Percentiles rank a stretch among this genome's conserved stretches.
Evolutionary conservation across 2,113 vertebrate genomes (phyloP).

Genomic region (Alces alces): DNA sequence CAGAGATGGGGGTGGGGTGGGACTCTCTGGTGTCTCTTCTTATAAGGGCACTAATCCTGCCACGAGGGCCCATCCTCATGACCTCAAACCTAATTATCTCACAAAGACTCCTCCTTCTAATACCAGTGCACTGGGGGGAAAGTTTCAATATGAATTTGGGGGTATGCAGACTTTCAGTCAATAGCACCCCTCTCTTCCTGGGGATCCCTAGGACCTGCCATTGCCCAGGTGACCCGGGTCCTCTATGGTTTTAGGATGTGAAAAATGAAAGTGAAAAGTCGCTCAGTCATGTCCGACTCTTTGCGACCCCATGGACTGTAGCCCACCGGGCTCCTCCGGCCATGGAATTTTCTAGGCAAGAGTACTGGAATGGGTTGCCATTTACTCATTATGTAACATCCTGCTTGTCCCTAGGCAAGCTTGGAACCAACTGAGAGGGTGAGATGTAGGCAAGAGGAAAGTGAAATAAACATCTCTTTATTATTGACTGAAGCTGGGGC

Average conservation of each 20-base stretch:
- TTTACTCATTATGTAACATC: not conserved
- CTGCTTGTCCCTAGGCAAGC: not conserved
- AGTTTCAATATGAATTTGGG: not conserved
- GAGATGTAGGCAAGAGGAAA: fast-evolving
- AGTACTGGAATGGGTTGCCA: too few species aligned
- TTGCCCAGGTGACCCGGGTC: fast-evolving
- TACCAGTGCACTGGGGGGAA: too few species aligned
- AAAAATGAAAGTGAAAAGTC: too few species aligned
- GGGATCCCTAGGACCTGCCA: not conserved
- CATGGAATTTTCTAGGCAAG: too few species aligned
- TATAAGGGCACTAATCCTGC: not conserved
- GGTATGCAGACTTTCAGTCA: too few species aligned
- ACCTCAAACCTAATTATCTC: not conserved
- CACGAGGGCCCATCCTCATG: fast-evolving
- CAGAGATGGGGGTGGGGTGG: fast-evolving
- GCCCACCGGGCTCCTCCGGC: too few species aligned
- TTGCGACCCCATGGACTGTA: too few species aligned
- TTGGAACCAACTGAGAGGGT: not conserved
- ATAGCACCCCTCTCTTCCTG: not conserved
- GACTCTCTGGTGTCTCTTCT: not conserved
- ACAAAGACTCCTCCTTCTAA: not conserved
- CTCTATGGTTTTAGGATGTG: not conserved
- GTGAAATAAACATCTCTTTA: not conserved
- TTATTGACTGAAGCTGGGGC: not conserved
- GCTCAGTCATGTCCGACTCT: too few species aligned